Conservation (phyloP, 2,113 vertebrate species). For the Abramis brama region DNA sequence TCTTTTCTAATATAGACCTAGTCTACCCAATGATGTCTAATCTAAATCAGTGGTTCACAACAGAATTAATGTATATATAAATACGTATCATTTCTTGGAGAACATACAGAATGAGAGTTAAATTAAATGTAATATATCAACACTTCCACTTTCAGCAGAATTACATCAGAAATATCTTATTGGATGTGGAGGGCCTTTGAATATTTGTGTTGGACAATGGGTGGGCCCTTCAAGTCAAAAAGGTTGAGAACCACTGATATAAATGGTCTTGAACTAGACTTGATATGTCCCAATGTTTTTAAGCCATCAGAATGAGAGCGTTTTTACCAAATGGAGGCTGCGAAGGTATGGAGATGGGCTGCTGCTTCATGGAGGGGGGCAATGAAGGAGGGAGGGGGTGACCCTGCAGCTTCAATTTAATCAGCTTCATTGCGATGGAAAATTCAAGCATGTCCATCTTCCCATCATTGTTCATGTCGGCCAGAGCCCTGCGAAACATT, state of each 20-base stretch:
- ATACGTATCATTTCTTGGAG: no score
- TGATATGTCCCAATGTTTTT: background rate
- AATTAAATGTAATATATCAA: background rate
- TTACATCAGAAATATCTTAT: background rate
- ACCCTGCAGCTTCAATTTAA: conserved; percentile 96
- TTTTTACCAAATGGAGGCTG: conserved; percentile 86
- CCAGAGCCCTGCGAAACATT: conserved; percentile 84
- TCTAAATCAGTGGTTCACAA: background rate
- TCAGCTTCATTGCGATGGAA: conserved; percentile 99
- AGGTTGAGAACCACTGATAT: background rate
- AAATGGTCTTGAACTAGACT: background rate
- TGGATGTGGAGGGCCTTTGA: no score
- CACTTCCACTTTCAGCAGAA: background rate
- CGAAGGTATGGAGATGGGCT: conserved; percentile 80
- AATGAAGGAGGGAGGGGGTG: conserved; percentile 89
- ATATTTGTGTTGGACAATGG: no score
- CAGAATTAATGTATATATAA: no score
- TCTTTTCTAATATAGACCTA: background rate
- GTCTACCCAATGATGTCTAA: background rate
- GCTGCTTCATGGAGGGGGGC: conserved; percentile 92
- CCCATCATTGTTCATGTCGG: conserved; percentile 96
- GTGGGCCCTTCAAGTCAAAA: background rate
- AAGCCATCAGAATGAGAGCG: background rate
- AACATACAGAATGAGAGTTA: no score
- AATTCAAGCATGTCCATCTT: conserved; percentile 97